Percentiles rank a stretch among this genome's conserved stretches.
These are phyloP conservation scores for Stylophora pistillata DNA, from an alignment of 64 coral and sea anemone species.

Conservation along the genomic window DNA sequence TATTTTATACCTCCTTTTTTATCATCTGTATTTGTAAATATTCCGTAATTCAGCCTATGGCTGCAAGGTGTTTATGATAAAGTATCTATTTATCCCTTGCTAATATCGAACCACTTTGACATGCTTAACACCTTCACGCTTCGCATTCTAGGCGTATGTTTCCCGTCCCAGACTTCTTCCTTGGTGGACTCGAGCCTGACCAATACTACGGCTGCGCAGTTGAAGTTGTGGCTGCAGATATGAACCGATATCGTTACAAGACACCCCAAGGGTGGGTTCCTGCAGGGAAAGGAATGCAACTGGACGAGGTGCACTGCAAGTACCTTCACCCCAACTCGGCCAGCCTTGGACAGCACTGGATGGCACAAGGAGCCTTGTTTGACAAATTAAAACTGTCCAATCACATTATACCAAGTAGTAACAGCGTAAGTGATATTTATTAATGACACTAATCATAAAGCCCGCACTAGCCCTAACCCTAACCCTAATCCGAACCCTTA, in stretches of 20 bases:
- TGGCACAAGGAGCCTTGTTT: conserved; percentile 74
- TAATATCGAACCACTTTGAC: too few species aligned
- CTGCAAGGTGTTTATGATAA: too few species aligned
- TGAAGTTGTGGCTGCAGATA: conserved; percentile 58
- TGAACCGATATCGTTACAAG: conserved; percentile 72
- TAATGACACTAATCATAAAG: neutral
- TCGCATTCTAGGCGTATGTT: conserved; percentile 77
- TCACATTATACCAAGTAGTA: conserved; percentile 58
- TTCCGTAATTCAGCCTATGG: too few species aligned
- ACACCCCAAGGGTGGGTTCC: conserved; percentile 46
- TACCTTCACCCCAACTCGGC: conserved; percentile 82
- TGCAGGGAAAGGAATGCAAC: conserved; percentile 47
- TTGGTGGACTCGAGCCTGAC: conserved; percentile 66
- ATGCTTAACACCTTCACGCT: neutral
- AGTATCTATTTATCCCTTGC: too few species aligned
- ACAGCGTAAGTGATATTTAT: conserved; percentile 53
- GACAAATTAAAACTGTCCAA: conserved; percentile 90
- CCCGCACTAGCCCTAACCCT: too few species aligned
- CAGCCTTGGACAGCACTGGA: conserved; percentile 74
- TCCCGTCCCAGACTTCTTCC: conserved; percentile 75
- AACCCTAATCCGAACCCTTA: too few species aligned
- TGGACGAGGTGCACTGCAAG: conserved; percentile 40
- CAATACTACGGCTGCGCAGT: conserved; percentile 90
- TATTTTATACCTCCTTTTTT: too few species aligned
- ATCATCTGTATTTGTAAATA: too few species aligned